Percentiles rank a stretch among this genome's conserved stretches.
These are phyloP conservation scores for Sphinx pinastri DNA, from an alignment of 2,888 invertebrate species.

Conservation along the genomic window DNA sequence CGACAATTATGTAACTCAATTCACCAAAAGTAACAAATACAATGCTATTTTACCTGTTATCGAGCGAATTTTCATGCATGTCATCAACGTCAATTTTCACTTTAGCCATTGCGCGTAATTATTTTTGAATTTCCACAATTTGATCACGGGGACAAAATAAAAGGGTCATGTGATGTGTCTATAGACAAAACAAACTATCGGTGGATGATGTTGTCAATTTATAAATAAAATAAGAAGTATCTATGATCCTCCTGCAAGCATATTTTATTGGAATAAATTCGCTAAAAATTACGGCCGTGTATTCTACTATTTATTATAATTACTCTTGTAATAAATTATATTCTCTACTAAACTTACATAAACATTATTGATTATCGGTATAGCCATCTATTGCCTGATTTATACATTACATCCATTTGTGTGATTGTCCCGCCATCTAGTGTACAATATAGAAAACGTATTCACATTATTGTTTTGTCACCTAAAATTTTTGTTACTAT, in stretches of 20 bases:
- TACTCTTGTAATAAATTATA: not conserved
- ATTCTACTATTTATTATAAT: too few species aligned
- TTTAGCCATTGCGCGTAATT: conserved; percentile 81
- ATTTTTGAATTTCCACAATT: conserved; percentile 87
- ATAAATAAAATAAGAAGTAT: not conserved
- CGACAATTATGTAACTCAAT: conserved; percentile 69
- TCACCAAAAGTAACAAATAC: conserved; percentile 39
- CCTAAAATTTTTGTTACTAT: too few species aligned
- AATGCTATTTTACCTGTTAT: conserved; percentile 82
- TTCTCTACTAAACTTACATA: not conserved
- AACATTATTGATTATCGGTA: not conserved
- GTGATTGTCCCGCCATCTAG: not conserved
- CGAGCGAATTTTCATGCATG: conserved; percentile 85
- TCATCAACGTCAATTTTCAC: conserved; percentile 83
- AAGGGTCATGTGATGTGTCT: conserved; percentile 87
- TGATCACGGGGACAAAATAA: conserved; percentile 89
- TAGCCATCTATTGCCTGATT: not conserved
- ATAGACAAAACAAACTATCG: conserved; percentile 55
- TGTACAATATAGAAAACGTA: too few species aligned
- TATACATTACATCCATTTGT: not conserved
- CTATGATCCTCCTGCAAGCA: too few species aligned
- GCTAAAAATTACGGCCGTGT: too few species aligned
- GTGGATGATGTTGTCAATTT: conserved; percentile 28
- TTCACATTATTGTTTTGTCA: too few species aligned
- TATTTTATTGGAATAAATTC: too few species aligned